phyloP scores from a whole-genome alignment of 2,113 vertebrate species.

The Sorex araneus region DNA sequence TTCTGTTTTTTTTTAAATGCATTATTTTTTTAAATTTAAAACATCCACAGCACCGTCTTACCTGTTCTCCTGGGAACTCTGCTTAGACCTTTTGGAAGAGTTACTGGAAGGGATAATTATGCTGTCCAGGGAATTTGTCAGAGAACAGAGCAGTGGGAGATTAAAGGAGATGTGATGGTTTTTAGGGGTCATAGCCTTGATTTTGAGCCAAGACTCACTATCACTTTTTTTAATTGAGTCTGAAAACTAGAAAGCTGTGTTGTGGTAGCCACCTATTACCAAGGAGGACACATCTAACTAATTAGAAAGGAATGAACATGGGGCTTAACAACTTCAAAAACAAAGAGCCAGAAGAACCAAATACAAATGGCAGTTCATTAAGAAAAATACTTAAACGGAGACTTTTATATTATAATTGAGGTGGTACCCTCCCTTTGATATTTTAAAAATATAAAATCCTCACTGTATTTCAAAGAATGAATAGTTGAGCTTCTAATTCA shows the following conservation, averaged over 20 bases:
- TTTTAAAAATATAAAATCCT: slow-evolving; percentile 44
- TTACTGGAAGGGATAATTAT: slow-evolving; percentile 64
- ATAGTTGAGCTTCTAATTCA: neutral
- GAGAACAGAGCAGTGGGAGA: neutral
- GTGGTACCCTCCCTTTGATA: slow-evolving; percentile 39
- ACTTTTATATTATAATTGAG: slow-evolving; percentile 22
- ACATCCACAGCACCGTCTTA: neutral
- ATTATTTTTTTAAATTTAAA: slow-evolving; percentile 31
- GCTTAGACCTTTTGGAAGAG: neutral
- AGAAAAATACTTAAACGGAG: slow-evolving; percentile 44
- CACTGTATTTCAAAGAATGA: neutral
- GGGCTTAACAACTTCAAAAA: slow-evolving; percentile 30
- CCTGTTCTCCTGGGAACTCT: slow-evolving; percentile 36
- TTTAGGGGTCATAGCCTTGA: slow-evolving; percentile 73
- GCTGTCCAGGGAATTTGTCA: slow-evolving; percentile 68
- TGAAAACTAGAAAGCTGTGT: slow-evolving; percentile 64
- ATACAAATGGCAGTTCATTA: slow-evolving; percentile 62
- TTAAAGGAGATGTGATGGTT: slow-evolving; percentile 57
- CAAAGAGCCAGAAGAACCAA: slow-evolving; percentile 48
- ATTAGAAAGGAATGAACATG: slow-evolving; percentile 55
- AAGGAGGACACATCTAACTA: slow-evolving; percentile 43
- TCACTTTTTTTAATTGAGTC: slow-evolving; percentile 72
- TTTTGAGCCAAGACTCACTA: slow-evolving; percentile 71
- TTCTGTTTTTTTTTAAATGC: slow-evolving; percentile 31
- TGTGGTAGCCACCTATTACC: slow-evolving; percentile 36